Conservation (phyloP, 2,113 vertebrate genomes). For the Glaucomys volans region DNA sequence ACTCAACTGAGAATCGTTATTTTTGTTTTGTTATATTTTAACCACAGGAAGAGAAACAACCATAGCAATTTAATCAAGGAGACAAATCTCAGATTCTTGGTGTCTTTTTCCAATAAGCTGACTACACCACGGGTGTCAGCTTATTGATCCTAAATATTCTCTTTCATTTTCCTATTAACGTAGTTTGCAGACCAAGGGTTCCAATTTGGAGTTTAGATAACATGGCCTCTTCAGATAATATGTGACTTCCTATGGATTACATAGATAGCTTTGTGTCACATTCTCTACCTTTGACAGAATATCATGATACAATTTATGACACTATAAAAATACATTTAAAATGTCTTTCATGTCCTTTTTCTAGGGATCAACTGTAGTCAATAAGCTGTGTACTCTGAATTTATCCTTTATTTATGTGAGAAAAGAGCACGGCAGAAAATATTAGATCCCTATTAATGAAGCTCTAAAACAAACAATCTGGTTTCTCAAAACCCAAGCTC, state of each 20-base stretch:
- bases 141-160: neutral
- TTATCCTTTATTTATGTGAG: neutral
- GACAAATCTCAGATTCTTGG: conserved; percentile 4
- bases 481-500: neutral
- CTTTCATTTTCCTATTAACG: neutral
- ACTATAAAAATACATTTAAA: neutral
- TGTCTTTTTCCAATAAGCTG: neutral
- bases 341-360: neutral
- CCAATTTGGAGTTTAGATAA: neutral
- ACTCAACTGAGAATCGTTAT: neutral
- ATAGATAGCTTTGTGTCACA: neutral
- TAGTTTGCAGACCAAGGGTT: neutral
- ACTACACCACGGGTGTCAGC: neutral
- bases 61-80: neutral
- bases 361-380: neutral
- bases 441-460: neutral
- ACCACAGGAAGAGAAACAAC: neutral
- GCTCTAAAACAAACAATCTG: neutral
- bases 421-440: neutral
- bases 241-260: neutral
- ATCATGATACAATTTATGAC: neutral
- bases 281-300: neutral
- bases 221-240: neutral
- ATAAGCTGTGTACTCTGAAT: neutral
- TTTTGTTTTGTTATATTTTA: neutral